Evolutionary conservation across 2,797 vertebrate species (phyloP).

Genomic region (Haliaeetus albicilla): DNA sequence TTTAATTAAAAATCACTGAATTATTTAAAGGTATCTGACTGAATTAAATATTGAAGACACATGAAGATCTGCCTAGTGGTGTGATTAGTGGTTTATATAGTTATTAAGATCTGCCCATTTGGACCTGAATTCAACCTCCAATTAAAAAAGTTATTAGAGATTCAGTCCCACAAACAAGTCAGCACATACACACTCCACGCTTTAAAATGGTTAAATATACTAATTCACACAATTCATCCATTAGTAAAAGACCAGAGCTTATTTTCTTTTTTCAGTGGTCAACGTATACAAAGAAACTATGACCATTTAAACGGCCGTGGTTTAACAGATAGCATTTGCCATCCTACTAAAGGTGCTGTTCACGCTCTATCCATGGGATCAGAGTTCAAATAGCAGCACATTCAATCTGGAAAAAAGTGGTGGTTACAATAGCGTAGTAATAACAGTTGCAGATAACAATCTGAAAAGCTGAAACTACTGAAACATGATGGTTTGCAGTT

Average conservation of each 20-base stretch:
- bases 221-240: not conserved
- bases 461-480: constrained; percentile 28
- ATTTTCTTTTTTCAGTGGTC: not conserved
- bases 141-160: constrained; percentile 23
- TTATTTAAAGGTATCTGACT: constrained; percentile 48
- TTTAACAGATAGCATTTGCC: not conserved
- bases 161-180: not conserved
- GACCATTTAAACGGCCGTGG: not conserved
- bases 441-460: constrained; percentile 18
- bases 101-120: constrained; percentile 24
- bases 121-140: constrained; percentile 6
- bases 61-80: not conserved
- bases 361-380: not conserved
- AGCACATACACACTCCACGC: not conserved
- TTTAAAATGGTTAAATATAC: not conserved
- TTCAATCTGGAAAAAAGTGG: constrained; percentile 19
- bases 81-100: constrained; percentile 5
- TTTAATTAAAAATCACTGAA: constrained; percentile 57
- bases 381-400: constrained; percentile 37
- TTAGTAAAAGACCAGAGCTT: not conserved
- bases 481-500: constrained; percentile 21
- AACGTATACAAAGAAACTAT: not conserved
- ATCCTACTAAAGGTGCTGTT: not conserved
- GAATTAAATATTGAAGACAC: constrained; percentile 59
- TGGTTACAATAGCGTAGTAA: not conserved